These are phyloP conservation scores for Pseudomugil gertrudae DNA, from an alignment of 2,797 vertebrate genomes.

Conservation along the genomic window DNA sequence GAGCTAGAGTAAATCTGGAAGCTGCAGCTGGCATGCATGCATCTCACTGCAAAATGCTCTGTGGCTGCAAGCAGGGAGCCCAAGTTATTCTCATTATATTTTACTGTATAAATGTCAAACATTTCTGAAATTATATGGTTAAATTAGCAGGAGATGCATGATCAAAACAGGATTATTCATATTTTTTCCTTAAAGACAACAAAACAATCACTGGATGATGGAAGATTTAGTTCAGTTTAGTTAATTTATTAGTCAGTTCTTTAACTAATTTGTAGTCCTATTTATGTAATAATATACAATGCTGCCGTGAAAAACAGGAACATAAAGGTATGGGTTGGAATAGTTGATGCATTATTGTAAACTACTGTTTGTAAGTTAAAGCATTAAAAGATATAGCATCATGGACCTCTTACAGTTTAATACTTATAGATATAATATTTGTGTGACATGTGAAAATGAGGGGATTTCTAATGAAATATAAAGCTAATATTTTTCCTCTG, in stretches of 20 bases:
- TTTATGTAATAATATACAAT: neutral
- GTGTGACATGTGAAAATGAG: neutral
- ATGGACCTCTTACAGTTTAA: neutral
- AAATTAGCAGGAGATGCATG: neutral
- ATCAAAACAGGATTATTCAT: neutral
- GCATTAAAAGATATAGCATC: neutral
- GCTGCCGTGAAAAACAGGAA: neutral
- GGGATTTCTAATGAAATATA: neutral
- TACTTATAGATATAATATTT: too few species aligned
- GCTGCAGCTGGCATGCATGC: slow-evolving; percentile 44
- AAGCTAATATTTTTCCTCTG: neutral
- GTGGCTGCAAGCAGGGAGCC: neutral
- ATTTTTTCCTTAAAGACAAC: neutral
- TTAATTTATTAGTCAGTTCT: neutral
- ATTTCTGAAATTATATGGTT: neutral
- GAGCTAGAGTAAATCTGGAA: slow-evolving; percentile 15
- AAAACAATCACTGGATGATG: neutral
- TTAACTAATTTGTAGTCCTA: neutral
- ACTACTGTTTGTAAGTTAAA: neutral
- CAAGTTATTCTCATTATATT: neutral
- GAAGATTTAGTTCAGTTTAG: neutral
- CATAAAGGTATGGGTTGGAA: neutral
- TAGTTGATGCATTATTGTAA: neutral
- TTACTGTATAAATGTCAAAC: neutral
- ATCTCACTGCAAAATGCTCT: slow-evolving; percentile 39